These are phyloP conservation scores for Drosophila paracracens DNA, from an alignment of 2,888 invertebrate species.

Conservation along the genomic window DNA sequence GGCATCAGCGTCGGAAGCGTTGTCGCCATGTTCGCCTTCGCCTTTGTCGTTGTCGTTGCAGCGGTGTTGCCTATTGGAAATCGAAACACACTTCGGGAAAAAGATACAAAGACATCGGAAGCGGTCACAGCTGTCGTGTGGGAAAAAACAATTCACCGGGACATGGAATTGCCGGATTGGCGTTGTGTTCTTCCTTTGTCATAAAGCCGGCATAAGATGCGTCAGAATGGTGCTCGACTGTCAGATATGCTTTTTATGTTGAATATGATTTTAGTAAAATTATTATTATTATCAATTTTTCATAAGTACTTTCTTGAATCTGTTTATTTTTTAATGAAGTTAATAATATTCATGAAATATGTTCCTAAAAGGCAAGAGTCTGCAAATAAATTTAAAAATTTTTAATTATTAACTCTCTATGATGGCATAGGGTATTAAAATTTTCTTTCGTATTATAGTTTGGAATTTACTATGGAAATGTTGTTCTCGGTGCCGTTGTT, in stretches of 20 bases:
- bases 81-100: slow-evolving; percentile 18
- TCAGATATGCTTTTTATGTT: neutral
- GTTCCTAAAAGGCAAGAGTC: neutral
- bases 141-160: slow-evolving; percentile 36
- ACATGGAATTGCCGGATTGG: slow-evolving; percentile 36
- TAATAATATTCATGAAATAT: neutral
- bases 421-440: slow-evolving; percentile 9
- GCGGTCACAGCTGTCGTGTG: slow-evolving; percentile 50
- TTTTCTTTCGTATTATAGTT: slow-evolving; percentile 8
- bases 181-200: slow-evolving; percentile 3
- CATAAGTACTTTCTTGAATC: neutral
- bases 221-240: slow-evolving; percentile 18
- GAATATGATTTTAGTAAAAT: neutral
- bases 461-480: slow-evolving; percentile 21
- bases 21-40: neutral
- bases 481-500: slow-evolving; percentile 31
- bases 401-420: neutral
- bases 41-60: slow-evolving; percentile 4
- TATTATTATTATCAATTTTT: neutral
- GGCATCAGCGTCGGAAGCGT: slow-evolving; percentile 29
- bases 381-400: neutral
- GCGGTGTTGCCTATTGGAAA: slow-evolving; percentile 41
- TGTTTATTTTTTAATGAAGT: neutral
- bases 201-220: slow-evolving; percentile 7
- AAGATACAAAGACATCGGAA: slow-evolving; percentile 20